Evolutionary conservation across 1,140 invertebrate genomes (phyloP), one percentile per base, ranked within the genome.

Genomic region (roundworm (Caenorhabditis elegans)): DNA sequence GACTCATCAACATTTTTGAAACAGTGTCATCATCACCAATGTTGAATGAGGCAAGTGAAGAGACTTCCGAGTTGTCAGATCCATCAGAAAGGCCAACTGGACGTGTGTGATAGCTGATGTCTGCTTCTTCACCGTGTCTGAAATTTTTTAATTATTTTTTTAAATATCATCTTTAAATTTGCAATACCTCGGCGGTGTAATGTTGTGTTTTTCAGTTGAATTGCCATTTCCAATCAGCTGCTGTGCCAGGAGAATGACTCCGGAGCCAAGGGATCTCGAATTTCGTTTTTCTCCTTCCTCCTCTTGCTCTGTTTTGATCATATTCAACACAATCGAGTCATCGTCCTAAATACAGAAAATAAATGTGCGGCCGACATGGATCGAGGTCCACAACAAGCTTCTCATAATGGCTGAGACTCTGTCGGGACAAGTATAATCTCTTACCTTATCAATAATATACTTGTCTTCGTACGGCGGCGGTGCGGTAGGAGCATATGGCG

Each of bases 181-280:
- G 24, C 19, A 26, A 3, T 82, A 70, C 39, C 22, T 49, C 11
- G 28, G 15, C n/a, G 19, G n/a, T 6, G 49, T 11, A 8, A 11
- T 1, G 2, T 13, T 19, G 6, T 22, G 55, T 15, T 48, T 47
- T 76, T 39, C 60, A 10, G 13, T 17, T n/a, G 36, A 51, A 3
- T 4, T 49, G 24, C 55, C 83, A n/a, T 84, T 53, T 46, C 85
- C 86, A 34, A 86, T 87, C 47, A 86, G 70, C 53, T 85, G 86
- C 55, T 86, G 86, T 0, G 86, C 86, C 5, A 86, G 77, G 1
- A 87, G 78, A 31, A 87, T 86, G 15, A 87, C 86, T 17, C 86
- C 86, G 26, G 78, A 83, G 4, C 85, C 84, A n/a, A 86, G 47
- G 11, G 31, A 43, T 36, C 49, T 28, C 8, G 76, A 31, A 15